Base-by-base conservation (phyloP, 2,113 vertebrate genomes). In the Lophochroa leadbeateri region DNA sequence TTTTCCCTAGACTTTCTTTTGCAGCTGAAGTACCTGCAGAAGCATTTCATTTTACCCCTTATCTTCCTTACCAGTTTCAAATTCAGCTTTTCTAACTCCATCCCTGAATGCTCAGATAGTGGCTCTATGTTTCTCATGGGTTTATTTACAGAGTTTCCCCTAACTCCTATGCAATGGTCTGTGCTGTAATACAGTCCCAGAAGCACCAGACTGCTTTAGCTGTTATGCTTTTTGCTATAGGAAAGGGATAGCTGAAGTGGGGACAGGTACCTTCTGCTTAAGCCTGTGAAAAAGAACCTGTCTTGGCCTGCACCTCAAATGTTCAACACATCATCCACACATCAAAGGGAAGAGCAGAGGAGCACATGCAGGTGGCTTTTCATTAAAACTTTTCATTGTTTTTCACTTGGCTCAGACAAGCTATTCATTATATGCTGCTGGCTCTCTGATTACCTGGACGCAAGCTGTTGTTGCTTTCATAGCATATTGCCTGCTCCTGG, bases 111-210 rank as follows among this genome's bases (percentile, higher is more conserved):
- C 7, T 83, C 23, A 63, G 24, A 35, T 19, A 46, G 31, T 12
- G 11, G 1, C 6, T 69, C 5, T n/a, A 0, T 27, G 18, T 67
- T 44, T 69, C 14, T 60, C 19, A 10, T 49, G 27, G 6, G 1
- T 64, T 33, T 12, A 5, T 69, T 79, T 33, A 46, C 33, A 50
- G 25, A 46, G 6, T 64, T 90, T 79, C 29, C 90, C 47, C 19
- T 19, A 64, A 6, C 12, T 37, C 25, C 21, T 23, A 33, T 37
- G 13, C 11, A 53, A 14, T 27, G 6, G 1, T 49, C 28, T 78
- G 46, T 2, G 11, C 10, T 0, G 1, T 39, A 18, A 17, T 31
- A 52, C 37, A 33, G 24, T 27, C 17, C 13, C 35, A 88, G 47
- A 79, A 77, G 49, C 24, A 81, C 16, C 27, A 57, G 29, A 13